Conservation (phyloP, 2,888 invertebrate species). For the Steinernema hermaphroditum region DNA sequence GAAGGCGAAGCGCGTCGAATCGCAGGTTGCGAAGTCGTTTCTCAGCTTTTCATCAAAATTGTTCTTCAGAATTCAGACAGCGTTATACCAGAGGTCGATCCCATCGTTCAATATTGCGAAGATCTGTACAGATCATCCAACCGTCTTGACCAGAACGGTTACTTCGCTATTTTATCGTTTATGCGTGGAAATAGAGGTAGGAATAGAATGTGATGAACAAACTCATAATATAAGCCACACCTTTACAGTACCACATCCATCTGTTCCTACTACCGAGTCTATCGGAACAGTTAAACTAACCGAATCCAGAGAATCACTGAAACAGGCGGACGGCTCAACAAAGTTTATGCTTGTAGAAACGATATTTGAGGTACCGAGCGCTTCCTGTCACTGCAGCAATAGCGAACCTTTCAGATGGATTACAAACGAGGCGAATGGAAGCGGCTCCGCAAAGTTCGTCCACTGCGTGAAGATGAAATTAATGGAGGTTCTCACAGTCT, state of each 20-base stretch:
- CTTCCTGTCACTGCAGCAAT: neutral
- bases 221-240: neutral
- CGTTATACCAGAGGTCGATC: neutral
- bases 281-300: constrained; percentile 8
- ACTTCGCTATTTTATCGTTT: constrained; percentile 15
- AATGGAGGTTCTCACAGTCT: neutral
- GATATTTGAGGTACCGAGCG: constrained; percentile 8
- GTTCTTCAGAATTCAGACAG: neutral
- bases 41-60: neutral
- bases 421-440: constrained; percentile 98
- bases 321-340: neutral
- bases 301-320: constrained; percentile 1
- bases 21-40: neutral
- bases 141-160: constrained; percentile 17
- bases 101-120: constrained; percentile 9
- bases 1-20: neutral
- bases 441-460: constrained; percentile 56
- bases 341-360: constrained; percentile 18
- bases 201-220: neutral
- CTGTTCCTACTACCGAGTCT: constrained; percentile 5
- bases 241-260: constrained; percentile 8
- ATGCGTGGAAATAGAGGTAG: constrained; percentile 10
- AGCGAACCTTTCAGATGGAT: constrained; percentile 84
- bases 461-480: constrained; percentile 5
- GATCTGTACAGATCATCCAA: constrained; percentile 10